Evolutionary conservation across 2,797 vertebrate species (phyloP), one percentile per base, ranked within the genome.

Genomic region (Rhinatrema bivittatum): DNA sequence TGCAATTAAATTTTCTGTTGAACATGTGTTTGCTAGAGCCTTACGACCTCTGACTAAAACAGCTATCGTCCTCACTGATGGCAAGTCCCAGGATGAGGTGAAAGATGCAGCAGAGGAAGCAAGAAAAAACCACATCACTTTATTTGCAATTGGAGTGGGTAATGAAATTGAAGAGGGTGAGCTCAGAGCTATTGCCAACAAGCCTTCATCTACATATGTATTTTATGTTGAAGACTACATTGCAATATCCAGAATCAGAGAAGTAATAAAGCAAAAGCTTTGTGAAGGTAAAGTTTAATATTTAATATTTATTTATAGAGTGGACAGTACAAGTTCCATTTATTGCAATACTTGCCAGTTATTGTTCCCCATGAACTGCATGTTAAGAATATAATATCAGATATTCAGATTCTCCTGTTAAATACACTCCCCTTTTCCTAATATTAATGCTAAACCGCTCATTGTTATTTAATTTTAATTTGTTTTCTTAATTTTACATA

Each of bases 181-280:
- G 68, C 75, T 99, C 42, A 86, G 60, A 58, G 86, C 88, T 39
- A 99, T 99, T 54, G 95, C 94, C 32, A 99, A 99, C 78, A 93
- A 90, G 42, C 95, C 94, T 7, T 87, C 80, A 13, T 91, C 92
- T 16, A 94, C 91, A 1, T 99, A 99, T 0, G 90, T 98, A 19
- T 98, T 98, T 64, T 91, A 91, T 42, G 94, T 97, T 34, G 82
- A 95, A 75, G 95, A 99, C 67, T 98, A 97, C 62, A 93, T 89
- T 67, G 91, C 85, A 37, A 99, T 99, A 68, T 88, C 91, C 60
- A 93, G 87, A 84, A 99, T 99, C 63, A 88, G 91, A 43, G 91
- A 97, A 76, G 74, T 93, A 63, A 98, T 99, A 78, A 87, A 94
- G 28, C 95, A 99, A 68, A 99, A 99, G 61, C 81, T 98, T 22